phyloP scores from a whole-genome alignment of 2,888 invertebrate genomes.

The Corythucha ciliata region DNA sequence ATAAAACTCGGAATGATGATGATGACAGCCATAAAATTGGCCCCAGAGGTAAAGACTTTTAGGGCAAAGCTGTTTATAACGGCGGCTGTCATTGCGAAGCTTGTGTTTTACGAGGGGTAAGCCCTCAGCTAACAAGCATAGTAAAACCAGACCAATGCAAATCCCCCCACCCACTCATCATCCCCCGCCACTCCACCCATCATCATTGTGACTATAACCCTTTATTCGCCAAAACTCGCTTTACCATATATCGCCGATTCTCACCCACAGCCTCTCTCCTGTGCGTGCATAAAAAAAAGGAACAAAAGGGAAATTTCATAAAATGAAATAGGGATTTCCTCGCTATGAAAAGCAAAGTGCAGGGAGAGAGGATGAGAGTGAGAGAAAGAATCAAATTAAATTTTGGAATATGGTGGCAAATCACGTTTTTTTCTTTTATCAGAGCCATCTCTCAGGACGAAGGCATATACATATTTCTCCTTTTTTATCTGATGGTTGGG shows the following conservation, averaged over 20 bases:
- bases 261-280: constrained; percentile 2
- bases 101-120: constrained; percentile 27
- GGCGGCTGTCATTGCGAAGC: constrained; percentile 26
- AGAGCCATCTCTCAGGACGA: too few species aligned
- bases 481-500: too few species aligned
- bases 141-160: constrained; percentile 28
- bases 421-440: too few species aligned
- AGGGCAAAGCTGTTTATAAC: constrained; percentile 29
- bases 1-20: constrained; percentile 24
- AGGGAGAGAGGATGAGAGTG: too few species aligned
- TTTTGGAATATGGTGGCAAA: too few species aligned
- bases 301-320: constrained; percentile 24
- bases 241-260: constrained; percentile 20
- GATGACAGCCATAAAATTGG: constrained; percentile 29
- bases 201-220: constrained; percentile 15
- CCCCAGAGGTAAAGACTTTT: constrained; percentile 22
- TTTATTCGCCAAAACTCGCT: constrained; percentile 19
- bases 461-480: too few species aligned
- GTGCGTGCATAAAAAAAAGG: too few species aligned
- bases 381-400: too few species aligned
- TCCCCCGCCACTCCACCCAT: constrained; percentile 11
- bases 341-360: too few species aligned
- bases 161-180: constrained; percentile 19
- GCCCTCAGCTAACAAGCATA: constrained; percentile 25
- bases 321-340: too few species aligned